These are phyloP conservation scores for Bombyx mori DNA, from an alignment of 1,140 invertebrate species.

Conservation along the genomic window DNA sequence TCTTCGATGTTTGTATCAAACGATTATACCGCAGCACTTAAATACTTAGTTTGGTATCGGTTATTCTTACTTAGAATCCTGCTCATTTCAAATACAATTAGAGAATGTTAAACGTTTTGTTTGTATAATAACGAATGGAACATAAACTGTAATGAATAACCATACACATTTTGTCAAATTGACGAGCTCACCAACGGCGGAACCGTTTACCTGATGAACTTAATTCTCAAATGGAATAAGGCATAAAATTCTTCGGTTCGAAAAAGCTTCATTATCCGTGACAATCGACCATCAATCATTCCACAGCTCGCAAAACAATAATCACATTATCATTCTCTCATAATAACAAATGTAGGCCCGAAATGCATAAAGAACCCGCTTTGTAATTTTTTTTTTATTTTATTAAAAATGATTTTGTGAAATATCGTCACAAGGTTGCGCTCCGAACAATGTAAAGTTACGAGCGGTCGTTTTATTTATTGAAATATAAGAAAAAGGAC, in stretches of 20 bases:
- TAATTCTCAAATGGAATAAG: slow-evolving; percentile 17
- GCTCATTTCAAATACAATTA: background rate
- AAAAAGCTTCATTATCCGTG: slow-evolving; percentile 66
- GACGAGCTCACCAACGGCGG: too few relatives aligned
- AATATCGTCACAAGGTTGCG: slow-evolving; percentile 52
- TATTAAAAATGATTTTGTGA: slow-evolving; percentile 54
- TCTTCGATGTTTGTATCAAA: slow-evolving; percentile 18
- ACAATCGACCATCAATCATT: slow-evolving; percentile 66
- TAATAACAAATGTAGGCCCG: slow-evolving; percentile 64
- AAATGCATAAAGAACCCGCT: slow-evolving; percentile 67
- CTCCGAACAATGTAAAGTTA: slow-evolving; percentile 66
- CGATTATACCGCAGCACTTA: slow-evolving; percentile 18
- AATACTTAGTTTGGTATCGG: slow-evolving; percentile 1
- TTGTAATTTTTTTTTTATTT: slow-evolving; percentile 44
- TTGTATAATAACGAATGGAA: too few relatives aligned
- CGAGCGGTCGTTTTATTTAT: slow-evolving; percentile 65
- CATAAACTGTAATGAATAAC: too few relatives aligned
- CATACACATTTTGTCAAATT: too few relatives aligned
- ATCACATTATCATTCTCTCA: slow-evolving; percentile 70
- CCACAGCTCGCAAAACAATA: slow-evolving; percentile 67
- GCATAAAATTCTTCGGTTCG: slow-evolving; percentile 45
- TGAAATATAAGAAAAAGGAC: slow-evolving; percentile 46
- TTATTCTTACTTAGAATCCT: too few relatives aligned
- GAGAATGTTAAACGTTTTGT: too few relatives aligned
- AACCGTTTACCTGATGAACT: too few relatives aligned